Conservation (phyloP, 2,797 vertebrate species). For the Hydrocynus forskahlii region DNA sequence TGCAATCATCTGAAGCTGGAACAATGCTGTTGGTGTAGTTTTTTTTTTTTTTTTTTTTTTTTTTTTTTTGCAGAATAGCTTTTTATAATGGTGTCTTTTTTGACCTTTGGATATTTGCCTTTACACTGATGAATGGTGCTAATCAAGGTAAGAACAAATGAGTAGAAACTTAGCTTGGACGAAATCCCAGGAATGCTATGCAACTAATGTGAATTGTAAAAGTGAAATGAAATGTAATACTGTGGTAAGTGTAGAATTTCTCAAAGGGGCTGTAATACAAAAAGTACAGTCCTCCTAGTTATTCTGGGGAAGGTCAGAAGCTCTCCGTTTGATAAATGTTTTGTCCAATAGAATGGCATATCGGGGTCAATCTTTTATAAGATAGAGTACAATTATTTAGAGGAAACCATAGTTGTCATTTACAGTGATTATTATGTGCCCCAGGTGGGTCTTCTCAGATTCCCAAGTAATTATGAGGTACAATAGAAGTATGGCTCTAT, state of each 20-base stretch:
- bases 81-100: constrained; percentile 12
- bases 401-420: neutral
- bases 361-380: neutral
- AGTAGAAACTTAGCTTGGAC: neutral
- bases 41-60: neutral
- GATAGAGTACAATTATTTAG: neutral
- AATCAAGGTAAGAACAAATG: neutral
- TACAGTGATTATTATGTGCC: neutral
- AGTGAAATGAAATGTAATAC: constrained; percentile 6
- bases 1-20: neutral
- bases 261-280: neutral
- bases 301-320: neutral
- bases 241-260: neutral
- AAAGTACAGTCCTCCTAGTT: neutral
- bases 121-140: neutral
- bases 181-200: neutral
- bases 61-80: constrained; percentile 1
- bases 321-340: neutral
- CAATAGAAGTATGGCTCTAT: neutral
- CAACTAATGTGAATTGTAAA: neutral
- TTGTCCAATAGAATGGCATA: neutral
- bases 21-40: constrained; percentile 9
- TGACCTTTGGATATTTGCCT: neutral
- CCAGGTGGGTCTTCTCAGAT: neutral
- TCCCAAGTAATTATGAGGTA: neutral